Base-by-base conservation (phyloP, 2,888 invertebrate species). In the Chalcis sispes region DNA sequence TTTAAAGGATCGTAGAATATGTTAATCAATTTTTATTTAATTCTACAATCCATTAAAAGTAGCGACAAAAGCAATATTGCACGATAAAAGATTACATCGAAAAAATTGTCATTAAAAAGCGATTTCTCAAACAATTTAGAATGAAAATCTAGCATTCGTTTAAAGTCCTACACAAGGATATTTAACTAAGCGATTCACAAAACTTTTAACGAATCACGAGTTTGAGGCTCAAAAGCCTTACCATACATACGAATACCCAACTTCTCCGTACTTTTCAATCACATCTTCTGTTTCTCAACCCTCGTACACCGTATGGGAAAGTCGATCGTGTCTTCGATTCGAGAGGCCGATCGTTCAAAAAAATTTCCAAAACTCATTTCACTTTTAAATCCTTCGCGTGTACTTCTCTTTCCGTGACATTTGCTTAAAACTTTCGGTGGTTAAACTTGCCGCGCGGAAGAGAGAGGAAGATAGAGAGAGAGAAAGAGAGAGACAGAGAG, bases 341-440 rank as follows among this genome's bases (percentile, higher is more conserved):
- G n/a, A n/a, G n/a, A n/a, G n/a, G n/a, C n/a, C n/a, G n/a, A 29
- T 20, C 48, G 20, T 42, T 4, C 13, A 8, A 15, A 29, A 64
- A 64, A 54, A 20, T 54, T 66, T 18, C 10, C 40, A 8, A 5
- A 27, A 58, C 29, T 32, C 15, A 69, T 46, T 56, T 46, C 32
- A 46, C 42, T 67, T 67, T 67, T 56, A 69, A 58, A 69, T 58
- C 46, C 29, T 46, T 48, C 8, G 42, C 4, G 20, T 13, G 36
- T 15, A 29, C 29, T 56, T n/a, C 29, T 54, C 58, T 65, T 29
- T 72, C 65, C 25, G 18, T 50, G 56, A 46, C 32, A 64, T 42
- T 72, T 62, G 20, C 56, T 42, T 42, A 62, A 62, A 5, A 40
- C 52, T 50, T 10, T 18, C 25, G 50, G 50, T 32, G 10, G 50